Percentiles rank a stretch among this genome's conserved stretches.
These are phyloP conservation scores for Neodiprion virginianus DNA, from an alignment of 1,140 invertebrate species.

Conservation along the genomic window DNA sequence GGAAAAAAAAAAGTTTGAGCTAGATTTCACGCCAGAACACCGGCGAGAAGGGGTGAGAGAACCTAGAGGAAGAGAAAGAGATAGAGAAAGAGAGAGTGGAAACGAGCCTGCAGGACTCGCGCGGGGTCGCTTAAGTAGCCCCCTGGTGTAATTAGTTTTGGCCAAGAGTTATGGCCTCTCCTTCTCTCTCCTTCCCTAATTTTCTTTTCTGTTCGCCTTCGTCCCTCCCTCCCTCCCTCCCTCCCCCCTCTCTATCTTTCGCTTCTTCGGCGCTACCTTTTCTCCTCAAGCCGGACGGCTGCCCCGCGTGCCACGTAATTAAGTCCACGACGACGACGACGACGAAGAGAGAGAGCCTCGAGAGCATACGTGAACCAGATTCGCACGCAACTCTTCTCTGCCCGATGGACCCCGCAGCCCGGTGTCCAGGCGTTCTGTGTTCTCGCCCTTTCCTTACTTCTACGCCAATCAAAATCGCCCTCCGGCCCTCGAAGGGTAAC, in stretches of 20 bases:
- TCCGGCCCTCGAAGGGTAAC: not conserved
- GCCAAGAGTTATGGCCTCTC: constrained; percentile 38
- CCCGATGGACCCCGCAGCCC: not conserved
- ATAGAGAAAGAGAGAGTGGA: not conserved
- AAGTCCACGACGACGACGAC: not conserved
- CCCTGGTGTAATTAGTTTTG: constrained; percentile 48
- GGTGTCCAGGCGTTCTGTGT: not conserved
- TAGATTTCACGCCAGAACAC: not conserved
- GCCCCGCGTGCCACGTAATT: not conserved
- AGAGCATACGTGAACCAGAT: not conserved
- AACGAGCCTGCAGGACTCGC: constrained; percentile 1
- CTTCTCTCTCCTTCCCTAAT: not conserved
- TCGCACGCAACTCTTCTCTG: not conserved
- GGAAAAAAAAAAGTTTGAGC: not conserved
- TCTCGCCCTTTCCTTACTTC: too few species aligned
- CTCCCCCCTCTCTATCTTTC: constrained; percentile 20
- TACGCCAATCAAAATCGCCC: too few species aligned
- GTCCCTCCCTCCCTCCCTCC: constrained; percentile 14
- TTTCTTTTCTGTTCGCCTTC: not conserved
- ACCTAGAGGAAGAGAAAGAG: not conserved
- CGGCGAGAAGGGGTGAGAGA: not conserved
- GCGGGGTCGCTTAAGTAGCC: constrained; percentile 37
- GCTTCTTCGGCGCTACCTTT: constrained; percentile 3
- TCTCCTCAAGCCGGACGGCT: not conserved
- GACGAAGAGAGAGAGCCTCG: not conserved